Conservation (phyloP, 37 sponge, comb jelly and placozoan species). For the Lycopodina hypogea region DNA sequence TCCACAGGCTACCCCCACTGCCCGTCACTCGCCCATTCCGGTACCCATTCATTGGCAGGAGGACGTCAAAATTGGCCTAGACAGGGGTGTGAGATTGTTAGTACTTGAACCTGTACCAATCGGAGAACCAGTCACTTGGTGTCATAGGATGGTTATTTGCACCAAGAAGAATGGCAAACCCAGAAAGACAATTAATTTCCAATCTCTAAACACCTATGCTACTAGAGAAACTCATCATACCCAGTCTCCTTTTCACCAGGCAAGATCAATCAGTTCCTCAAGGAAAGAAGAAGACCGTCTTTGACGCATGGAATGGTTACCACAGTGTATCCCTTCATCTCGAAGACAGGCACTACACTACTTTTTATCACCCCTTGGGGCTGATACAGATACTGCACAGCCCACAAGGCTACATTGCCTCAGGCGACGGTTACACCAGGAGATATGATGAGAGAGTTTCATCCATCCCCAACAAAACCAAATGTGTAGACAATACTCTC, state of each 20-base stretch:
- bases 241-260: too few species aligned
- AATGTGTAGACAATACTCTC: slow-evolving; percentile 29
- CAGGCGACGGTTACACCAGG: slow-evolving; percentile 38
- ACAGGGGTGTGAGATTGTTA: slow-evolving; percentile 38
- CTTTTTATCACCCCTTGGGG: slow-evolving; percentile 26
- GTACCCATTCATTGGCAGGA: slow-evolving; percentile 51
- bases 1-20: slow-evolving; percentile 44
- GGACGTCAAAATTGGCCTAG: slow-evolving; percentile 36
- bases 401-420: too few species aligned
- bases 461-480: too few species aligned
- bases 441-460: slow-evolving; percentile 28
- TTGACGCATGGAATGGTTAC: too few species aligned
- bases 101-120: slow-evolving; percentile 50
- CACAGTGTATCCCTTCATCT: too few species aligned
- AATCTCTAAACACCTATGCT: too few species aligned
- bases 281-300: slow-evolving; percentile 30
- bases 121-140: slow-evolving; percentile 49
- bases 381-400: slow-evolving; percentile 35
- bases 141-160: slow-evolving; percentile 44
- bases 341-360: background rate
- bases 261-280: slow-evolving; percentile 28
- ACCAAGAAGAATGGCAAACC: slow-evolving; percentile 18
- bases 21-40: slow-evolving; percentile 47
- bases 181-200: slow-evolving; percentile 41
- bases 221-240: slow-evolving; percentile 22